Conservation (phyloP, 2,113 vertebrate species). For the Turdus rufiventris region DNA sequence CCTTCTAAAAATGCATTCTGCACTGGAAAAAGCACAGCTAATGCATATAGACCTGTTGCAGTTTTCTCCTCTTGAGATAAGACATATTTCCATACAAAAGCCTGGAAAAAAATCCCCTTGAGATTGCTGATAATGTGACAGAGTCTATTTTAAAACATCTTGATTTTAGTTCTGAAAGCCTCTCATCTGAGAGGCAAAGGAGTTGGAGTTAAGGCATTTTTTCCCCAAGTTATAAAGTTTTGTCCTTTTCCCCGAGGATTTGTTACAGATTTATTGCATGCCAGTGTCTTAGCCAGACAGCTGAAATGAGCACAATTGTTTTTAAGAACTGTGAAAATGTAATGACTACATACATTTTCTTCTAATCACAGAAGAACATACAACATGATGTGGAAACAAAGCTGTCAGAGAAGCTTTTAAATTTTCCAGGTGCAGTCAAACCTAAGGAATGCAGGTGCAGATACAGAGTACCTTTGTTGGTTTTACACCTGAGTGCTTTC, state of each 20-base stretch:
- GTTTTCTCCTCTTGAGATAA: conserved; percentile 13
- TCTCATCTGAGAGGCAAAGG: not conserved
- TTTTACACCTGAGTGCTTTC: not conserved
- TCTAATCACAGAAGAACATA: not conserved
- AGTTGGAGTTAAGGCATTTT: not conserved
- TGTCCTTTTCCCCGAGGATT: not conserved
- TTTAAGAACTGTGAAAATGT: not conserved
- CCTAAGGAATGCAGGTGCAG: not conserved
- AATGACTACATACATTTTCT: not conserved
- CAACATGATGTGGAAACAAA: not conserved
- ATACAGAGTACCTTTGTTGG: not conserved
- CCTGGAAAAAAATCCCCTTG: not conserved
- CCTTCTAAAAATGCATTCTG: not conserved
- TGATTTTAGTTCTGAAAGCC: not conserved
- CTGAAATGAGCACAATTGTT: not conserved
- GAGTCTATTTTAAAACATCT: conserved; percentile 18
- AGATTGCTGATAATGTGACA: not conserved
- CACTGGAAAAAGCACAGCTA: not conserved
- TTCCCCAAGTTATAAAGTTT: not conserved
- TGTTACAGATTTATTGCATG: not conserved
- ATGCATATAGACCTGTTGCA: not conserved
- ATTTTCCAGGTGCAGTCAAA: not conserved
- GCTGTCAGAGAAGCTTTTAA: not conserved
- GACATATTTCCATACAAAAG: conserved; percentile 38
- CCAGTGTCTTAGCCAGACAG: not conserved